Evolutionary conservation across 2,888 invertebrate species (phyloP).

Genomic region (Drosophila planitibia): DNA sequence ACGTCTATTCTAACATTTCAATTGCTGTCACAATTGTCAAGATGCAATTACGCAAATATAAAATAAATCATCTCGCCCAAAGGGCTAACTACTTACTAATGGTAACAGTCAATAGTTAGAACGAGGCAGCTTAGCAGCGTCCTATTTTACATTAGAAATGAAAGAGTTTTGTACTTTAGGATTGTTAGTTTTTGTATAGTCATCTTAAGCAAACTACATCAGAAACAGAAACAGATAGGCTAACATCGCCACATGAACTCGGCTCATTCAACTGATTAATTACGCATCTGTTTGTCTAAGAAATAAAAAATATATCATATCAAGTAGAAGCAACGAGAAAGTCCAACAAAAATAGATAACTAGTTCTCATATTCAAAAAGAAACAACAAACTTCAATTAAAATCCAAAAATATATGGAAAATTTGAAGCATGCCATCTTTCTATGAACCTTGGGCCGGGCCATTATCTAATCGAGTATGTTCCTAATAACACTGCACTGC

Average conservation of each 20-base stretch:
- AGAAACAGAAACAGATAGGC: not conserved
- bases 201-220: not conserved
- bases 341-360: conserved; percentile 3
- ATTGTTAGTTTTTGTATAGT: too few species aligned
- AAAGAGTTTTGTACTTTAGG: too few species aligned
- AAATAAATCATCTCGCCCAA: too few species aligned
- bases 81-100: too few species aligned
- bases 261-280: not conserved
- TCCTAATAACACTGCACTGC: conserved; percentile 12
- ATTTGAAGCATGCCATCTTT: conserved; percentile 13
- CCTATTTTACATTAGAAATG: too few species aligned
- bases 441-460: not conserved
- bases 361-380: not conserved
- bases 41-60: too few species aligned
- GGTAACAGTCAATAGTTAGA: too few species aligned
- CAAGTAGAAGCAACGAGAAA: not conserved
- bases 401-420: conserved; percentile 13
- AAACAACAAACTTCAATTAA: conserved; percentile 7
- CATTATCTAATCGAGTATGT: conserved; percentile 50
- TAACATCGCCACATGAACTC: not conserved
- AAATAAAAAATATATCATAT: not conserved
- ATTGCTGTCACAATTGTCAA: too few species aligned
- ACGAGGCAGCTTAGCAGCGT: too few species aligned
- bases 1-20: not conserved
- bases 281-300: not conserved